Conservation (phyloP, 2,113 vertebrate species). For the Phrynosoma platyrhinos region DNA sequence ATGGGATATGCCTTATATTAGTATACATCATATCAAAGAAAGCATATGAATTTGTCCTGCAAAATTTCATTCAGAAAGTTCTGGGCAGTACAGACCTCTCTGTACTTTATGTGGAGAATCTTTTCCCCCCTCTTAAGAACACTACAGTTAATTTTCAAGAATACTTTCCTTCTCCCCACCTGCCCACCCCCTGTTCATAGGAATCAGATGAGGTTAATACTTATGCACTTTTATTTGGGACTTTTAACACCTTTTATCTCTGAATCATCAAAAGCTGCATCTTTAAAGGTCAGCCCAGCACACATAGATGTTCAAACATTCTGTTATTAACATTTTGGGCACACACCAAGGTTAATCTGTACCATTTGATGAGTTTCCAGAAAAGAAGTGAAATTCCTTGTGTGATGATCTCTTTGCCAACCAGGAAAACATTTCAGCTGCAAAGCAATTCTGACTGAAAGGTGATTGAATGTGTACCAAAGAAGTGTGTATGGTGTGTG, state of each 20-base stretch:
- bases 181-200: background rate
- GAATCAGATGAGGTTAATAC: background rate
- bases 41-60: background rate
- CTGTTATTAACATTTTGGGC: background rate
- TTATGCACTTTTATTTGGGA: background rate
- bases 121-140: background rate
- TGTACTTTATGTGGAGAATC: background rate
- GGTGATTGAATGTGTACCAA: background rate
- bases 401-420: conserved; percentile 28
- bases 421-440: background rate
- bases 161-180: background rate
- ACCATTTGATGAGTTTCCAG: background rate
- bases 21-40: no score
- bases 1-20: no score
- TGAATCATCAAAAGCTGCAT: accelerated
- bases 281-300: conserved; percentile 21
- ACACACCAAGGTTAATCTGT: conserved; percentile 6
- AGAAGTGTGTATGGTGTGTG: background rate
- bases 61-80: background rate
- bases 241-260: background rate
- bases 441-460: background rate
- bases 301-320: background rate
- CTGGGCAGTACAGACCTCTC: no score
- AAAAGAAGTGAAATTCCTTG: background rate
- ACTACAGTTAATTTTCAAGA: background rate